phyloP scores from a whole-genome alignment of 2,113 vertebrate genomes.

The Copsychus sechellarum region DNA sequence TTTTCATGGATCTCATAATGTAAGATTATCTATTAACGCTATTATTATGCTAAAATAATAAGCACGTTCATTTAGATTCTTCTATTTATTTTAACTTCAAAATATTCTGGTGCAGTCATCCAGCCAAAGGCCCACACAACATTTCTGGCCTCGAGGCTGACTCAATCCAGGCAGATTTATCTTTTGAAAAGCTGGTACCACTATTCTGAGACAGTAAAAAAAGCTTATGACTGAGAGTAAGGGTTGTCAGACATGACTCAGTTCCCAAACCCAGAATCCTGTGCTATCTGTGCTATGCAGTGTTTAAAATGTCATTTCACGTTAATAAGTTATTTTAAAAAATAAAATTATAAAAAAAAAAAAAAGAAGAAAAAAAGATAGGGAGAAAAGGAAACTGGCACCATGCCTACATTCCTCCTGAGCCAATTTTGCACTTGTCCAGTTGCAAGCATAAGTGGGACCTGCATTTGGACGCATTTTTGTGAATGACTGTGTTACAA shows the following conservation, averaged over 20 bases:
- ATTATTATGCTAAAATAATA: background rate
- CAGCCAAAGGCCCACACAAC: background rate
- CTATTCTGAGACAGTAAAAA: background rate
- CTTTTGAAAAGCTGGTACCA: background rate
- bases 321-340: background rate
- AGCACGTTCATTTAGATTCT: background rate
- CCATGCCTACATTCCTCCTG: background rate
- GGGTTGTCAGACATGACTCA: background rate
- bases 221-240: background rate
- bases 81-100: conserved; percentile 26
- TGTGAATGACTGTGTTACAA: background rate
- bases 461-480: background rate
- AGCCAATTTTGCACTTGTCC: background rate
- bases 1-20: background rate
- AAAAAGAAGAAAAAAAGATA: fast-evolving
- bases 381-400: background rate
- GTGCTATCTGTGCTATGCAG: background rate
- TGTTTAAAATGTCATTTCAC: background rate
- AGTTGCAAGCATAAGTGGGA: background rate
- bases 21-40: background rate
- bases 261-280: background rate
- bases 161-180: background rate
- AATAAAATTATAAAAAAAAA: background rate
- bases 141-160: background rate
- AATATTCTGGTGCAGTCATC: background rate